A percentile compares a stretch with the other conserved stretches of the same genome.
Evolutionary conservation across 2,888 invertebrate genomes (phyloP).

Genomic region (Nysson spinosus): DNA sequence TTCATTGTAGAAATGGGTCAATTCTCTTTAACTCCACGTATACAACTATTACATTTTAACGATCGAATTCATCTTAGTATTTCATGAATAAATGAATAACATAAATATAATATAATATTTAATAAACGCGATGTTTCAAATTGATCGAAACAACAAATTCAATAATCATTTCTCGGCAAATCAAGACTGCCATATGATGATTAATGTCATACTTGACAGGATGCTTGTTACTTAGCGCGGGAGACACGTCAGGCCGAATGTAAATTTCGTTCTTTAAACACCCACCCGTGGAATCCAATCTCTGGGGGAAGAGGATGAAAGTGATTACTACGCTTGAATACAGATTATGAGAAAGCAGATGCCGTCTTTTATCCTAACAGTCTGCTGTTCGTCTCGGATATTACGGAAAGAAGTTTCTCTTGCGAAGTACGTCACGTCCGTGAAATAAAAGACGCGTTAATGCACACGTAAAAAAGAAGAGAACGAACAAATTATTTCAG

Average conservation of each 20-base stretch:
- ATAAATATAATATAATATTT: too few species aligned
- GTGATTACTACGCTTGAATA: slow-evolving; percentile 44
- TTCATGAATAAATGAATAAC: too few species aligned
- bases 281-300: slow-evolving; percentile 38
- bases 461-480: too few species aligned
- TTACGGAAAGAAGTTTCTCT: background rate
- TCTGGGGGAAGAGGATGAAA: slow-evolving; percentile 33
- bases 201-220: slow-evolving; percentile 46
- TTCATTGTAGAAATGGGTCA: background rate
- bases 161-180: slow-evolving; percentile 7
- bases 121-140: too few species aligned
- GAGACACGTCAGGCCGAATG: slow-evolving; percentile 36
- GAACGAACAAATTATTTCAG: too few species aligned
- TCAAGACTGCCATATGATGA: slow-evolving; percentile 42
- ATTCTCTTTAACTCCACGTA: too few species aligned
- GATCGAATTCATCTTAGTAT: slow-evolving; percentile 40
- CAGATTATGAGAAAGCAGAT: slow-evolving; percentile 33
- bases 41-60: too few species aligned
- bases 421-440: too few species aligned
- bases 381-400: background rate
- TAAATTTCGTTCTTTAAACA: slow-evolving; percentile 48
- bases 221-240: slow-evolving; percentile 28
- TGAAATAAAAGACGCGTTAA: too few species aligned
- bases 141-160: too few species aligned
- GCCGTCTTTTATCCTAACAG: background rate